phyloP scores from a whole-genome alignment of 2,113 vertebrate genomes.

The Trematocara marginatum region DNA sequence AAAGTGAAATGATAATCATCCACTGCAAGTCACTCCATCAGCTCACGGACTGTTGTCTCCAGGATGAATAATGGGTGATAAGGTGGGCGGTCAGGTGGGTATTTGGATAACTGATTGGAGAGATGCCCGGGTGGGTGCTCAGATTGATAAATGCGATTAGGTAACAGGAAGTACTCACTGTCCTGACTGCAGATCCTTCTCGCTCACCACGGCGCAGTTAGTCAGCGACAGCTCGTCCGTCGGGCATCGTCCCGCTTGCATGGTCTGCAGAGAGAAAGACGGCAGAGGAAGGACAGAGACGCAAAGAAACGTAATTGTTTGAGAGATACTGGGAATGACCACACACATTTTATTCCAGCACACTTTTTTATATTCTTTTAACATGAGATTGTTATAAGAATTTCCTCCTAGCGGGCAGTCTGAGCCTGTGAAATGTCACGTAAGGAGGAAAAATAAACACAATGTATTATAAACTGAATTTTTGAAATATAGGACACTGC shows the following conservation, averaged over 20 bases:
- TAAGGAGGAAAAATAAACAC: neutral
- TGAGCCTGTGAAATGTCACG: neutral
- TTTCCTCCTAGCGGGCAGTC: neutral
- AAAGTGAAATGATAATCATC: neutral
- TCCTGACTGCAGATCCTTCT: conserved; percentile 93
- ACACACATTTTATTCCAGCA: neutral
- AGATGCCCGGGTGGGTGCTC: neutral
- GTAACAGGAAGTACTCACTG: conserved; percentile 80
- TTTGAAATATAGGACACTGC: neutral
- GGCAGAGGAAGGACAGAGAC: neutral
- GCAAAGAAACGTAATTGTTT: neutral
- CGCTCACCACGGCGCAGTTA: conserved; percentile 94
- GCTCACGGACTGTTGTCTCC: neutral
- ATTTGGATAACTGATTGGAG: neutral
- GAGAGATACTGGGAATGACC: neutral
- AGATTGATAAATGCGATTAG: neutral
- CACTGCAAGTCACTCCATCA: neutral
- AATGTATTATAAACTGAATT: neutral
- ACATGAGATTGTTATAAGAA: neutral
- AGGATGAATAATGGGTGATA: neutral
- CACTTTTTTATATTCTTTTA: neutral
- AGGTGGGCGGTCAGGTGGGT: neutral
- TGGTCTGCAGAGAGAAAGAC: conserved; percentile 65
- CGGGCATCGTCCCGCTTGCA: conserved; percentile 95
- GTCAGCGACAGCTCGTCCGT: conserved; percentile 94